Conservation (phyloP, 2,888 invertebrate genomes). For the Colletes collaris region DNA sequence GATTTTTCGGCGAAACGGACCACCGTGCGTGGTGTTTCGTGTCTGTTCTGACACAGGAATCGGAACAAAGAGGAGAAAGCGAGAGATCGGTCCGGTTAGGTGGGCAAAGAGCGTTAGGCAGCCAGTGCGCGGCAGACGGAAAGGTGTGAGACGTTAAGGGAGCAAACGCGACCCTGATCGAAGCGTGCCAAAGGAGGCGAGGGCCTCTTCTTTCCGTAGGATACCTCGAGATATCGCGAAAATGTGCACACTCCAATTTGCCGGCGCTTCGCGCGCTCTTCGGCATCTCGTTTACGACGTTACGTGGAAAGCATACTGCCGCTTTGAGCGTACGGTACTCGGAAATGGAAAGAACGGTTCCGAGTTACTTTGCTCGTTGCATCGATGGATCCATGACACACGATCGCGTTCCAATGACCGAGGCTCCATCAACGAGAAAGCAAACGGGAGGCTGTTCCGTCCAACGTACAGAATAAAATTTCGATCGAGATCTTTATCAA, state of each 20-base stretch:
- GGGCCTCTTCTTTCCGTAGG: slow-evolving; percentile 38
- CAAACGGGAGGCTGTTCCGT: no score
- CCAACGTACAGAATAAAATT: no score
- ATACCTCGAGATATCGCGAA: slow-evolving; percentile 42
- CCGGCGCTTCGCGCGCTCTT: slow-evolving; percentile 55
- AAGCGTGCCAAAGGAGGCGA: slow-evolving; percentile 34
- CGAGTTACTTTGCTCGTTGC: not conserved
- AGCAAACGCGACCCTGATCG: slow-evolving; percentile 45
- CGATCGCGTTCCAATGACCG: not conserved
- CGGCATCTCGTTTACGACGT: slow-evolving; percentile 62
- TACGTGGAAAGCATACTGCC: slow-evolving; percentile 61
- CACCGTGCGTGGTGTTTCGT: no score
- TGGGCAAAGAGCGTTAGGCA: no score
- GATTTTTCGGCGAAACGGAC: no score
- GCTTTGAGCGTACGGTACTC: slow-evolving; percentile 29
- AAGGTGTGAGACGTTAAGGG: slow-evolving; percentile 11
- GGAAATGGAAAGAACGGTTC: slow-evolving; percentile 21
- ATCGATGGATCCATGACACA: slow-evolving; percentile 1
- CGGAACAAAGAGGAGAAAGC: no score
- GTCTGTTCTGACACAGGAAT: no score
- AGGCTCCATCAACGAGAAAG: no score
- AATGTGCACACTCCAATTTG: slow-evolving; percentile 56
- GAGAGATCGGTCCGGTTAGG: no score
- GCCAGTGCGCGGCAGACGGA: not conserved
- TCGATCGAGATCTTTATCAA: no score